Evolutionary conservation across 1,140 invertebrate genomes (phyloP), one percentile per base, ranked within the genome.

Genomic region (Centruroides sculpturatus): DNA sequence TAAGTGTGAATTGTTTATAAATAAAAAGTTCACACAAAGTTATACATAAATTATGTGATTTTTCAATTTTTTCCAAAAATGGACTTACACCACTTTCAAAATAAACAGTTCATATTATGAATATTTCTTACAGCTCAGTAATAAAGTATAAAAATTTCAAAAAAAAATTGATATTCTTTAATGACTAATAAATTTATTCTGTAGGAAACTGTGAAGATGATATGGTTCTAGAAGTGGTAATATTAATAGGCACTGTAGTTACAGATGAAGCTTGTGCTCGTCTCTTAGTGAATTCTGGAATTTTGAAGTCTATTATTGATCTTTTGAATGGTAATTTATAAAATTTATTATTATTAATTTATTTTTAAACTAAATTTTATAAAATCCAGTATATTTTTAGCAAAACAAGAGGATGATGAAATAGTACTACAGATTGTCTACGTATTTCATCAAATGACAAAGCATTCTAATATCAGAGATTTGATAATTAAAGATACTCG

Each of bases 351-450:
- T 41, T 41, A 5, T 1, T 41, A 41, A 41, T 41, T 23, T 23
- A 23, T 23, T 23, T 23, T 23, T 23, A 23, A 23, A 23, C 2
- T 23, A 23, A 23, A 23, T 23, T 23, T 23, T 23, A 23, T 23
- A 23, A 62, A 36, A 13, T 70, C 23, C 23, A 23, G 23, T 23
- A 23, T 23, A 23, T 41, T 8, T 41, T 41, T 41, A 82, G 88
- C 84, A 56, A 92, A 94, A 70, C 94, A 98, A 79, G 92, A 96
- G 72, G 94, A 98, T 74, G 94, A 98, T 77, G 91, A 95, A 77
- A 86, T 95, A 66, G 89, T 94, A 52, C 77, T 93, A 59, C 92
- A 96, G 78, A 93, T 98, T 66, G 85, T 97, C 55, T 98, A 89
- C 72, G 86, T 95, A 52, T 97, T 98, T 76, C 87, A 94, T 70